A percentile compares a stretch with the other conserved stretches of the same genome.
Evolutionary conservation across 2,888 invertebrate genomes (phyloP).

Genomic region (Xestia rhomboidea): DNA sequence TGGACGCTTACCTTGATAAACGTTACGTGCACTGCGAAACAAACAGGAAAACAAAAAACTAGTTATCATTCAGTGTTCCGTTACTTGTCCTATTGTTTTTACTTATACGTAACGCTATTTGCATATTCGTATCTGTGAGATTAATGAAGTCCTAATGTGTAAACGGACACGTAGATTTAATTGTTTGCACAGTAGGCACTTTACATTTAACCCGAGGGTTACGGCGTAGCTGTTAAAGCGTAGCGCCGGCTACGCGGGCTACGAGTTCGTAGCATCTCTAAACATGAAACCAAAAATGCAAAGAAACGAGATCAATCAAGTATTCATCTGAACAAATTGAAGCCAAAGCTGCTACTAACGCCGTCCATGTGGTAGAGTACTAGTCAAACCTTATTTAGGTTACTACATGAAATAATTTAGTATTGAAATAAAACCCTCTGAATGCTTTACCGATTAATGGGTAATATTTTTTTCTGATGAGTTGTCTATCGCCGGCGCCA

Average conservation of each 20-base stretch:
- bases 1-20: neutral
- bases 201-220: neutral
- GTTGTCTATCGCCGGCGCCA: neutral
- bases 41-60: neutral
- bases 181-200: neutral
- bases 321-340: neutral
- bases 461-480: no score
- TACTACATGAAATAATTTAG: neutral
- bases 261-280: constrained; percentile 1
- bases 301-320: no score
- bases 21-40: neutral
- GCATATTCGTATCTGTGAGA: neutral
- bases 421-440: neutral
- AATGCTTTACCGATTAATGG: neutral
- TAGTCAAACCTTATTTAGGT: neutral
- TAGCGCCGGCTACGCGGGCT: constrained; percentile 12
- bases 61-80: neutral
- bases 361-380: neutral
- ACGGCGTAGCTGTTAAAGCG: constrained; percentile 12
- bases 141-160: neutral
- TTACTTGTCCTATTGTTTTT: neutral
- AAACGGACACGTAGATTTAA: neutral
- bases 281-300: neutral
- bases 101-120: neutral
- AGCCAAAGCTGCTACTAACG: neutral